Evolutionary conservation across 1,140 invertebrate species (phyloP).

Genomic region (Acyrthosiphon pisum): DNA sequence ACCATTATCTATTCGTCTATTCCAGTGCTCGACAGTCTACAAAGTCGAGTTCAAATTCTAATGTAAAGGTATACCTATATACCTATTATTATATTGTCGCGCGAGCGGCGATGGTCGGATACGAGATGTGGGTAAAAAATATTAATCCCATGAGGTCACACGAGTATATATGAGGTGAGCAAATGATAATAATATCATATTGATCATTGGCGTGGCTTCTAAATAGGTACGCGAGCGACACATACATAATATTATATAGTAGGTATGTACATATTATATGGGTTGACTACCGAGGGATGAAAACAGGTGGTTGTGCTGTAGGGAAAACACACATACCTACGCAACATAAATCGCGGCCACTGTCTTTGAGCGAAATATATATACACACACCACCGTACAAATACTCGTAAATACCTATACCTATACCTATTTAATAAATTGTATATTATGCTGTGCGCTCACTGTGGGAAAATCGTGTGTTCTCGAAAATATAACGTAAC

Average conservation of each 20-base stretch:
- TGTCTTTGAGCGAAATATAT: neutral
- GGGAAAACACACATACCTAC: neutral
- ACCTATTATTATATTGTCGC: no score
- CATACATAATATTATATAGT: neutral
- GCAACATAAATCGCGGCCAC: neutral
- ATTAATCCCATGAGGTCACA: no score
- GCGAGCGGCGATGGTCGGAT: no score
- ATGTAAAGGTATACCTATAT: no score
- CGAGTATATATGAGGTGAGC: neutral
- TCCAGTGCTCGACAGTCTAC: no score
- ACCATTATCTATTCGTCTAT: no score
- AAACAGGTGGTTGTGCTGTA: neutral
- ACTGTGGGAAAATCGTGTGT: conserved; percentile 25
- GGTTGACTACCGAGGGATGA: neutral
- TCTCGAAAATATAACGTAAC: conserved; percentile 28
- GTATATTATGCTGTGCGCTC: neutral
- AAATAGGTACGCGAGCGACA: neutral
- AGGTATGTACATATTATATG: no score
- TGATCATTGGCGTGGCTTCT: neutral
- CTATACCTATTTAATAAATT: neutral
- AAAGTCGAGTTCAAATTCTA: no score
- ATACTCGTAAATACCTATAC: neutral
- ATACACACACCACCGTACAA: neutral
- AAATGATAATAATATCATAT: neutral
- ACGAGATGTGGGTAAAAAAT: no score